Evolutionary conservation across 2,888 invertebrate genomes (phyloP).

Genomic region (Heterodera filipjevi): DNA sequence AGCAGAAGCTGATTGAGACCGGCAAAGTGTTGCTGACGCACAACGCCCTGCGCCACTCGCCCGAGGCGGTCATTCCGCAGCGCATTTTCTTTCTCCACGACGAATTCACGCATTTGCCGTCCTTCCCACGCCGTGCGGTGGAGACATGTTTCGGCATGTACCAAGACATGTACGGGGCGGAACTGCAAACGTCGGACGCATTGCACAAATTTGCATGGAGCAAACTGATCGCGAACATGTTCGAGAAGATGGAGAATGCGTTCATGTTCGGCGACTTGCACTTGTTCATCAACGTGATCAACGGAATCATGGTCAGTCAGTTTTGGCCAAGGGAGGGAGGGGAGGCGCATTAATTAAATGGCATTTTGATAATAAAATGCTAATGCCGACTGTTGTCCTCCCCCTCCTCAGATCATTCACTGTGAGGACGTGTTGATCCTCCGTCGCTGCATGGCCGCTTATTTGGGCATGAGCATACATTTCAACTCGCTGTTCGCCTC

Average conservation of each 20-base stretch:
- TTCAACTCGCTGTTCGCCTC: conserved; percentile 98
- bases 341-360: too few relatives aligned
- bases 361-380: too few relatives aligned
- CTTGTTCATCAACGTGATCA: conserved; percentile 89
- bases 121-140: conserved; percentile 94
- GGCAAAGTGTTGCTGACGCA: conserved; percentile 75
- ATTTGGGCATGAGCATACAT: conserved; percentile 94
- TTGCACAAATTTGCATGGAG: conserved; percentile 99
- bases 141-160: conserved; percentile 93
- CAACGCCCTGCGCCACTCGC: conserved; percentile 55
- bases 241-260: conserved; percentile 56
- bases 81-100: conserved; percentile 97
- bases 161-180: conserved; percentile 71
- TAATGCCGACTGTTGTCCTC: not conserved
- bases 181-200: conserved; percentile 87
- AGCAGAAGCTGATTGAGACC: conserved; percentile 92
- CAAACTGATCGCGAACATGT: conserved; percentile 68
- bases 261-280: conserved; percentile 81
- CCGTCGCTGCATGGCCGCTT: conserved; percentile 92
- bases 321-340: too few relatives aligned
- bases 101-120: conserved; percentile 94
- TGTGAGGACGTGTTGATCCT: conserved; percentile 94
- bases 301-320: conserved; percentile 77
- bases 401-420: conserved; percentile 75
- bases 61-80: conserved; percentile 75